Percentiles rank a stretch among this genome's conserved stretches.
phyloP scores from a whole-genome alignment of 2,797 vertebrate genomes.

The Poecilia picta region DNA sequence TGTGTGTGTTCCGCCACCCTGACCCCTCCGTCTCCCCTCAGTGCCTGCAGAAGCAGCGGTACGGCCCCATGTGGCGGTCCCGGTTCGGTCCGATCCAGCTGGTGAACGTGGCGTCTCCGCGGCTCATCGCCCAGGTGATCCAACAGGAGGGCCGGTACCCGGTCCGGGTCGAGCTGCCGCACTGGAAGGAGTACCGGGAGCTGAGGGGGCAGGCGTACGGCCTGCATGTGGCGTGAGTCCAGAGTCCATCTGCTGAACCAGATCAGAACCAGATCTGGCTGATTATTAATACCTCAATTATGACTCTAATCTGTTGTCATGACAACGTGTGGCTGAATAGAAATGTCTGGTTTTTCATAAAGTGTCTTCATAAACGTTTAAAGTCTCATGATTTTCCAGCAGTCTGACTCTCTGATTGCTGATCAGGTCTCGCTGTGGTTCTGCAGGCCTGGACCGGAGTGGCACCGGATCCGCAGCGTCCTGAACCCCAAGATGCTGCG shows the following conservation, averaged over 20 bases:
- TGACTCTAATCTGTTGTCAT: too few relatives aligned
- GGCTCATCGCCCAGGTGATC: conserved; percentile 79
- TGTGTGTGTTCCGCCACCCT: too few relatives aligned
- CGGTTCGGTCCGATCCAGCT: conserved; percentile 74
- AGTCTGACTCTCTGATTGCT: too few relatives aligned
- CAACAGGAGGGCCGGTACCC: conserved; percentile 82
- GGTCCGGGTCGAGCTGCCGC: conserved; percentile 66
- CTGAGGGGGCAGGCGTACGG: conserved; percentile 81
- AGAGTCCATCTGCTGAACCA: neutral
- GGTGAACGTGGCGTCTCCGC: conserved; percentile 77
- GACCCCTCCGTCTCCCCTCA: conserved; percentile 21
- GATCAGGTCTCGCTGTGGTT: neutral
- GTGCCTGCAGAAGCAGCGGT: conserved; percentile 71
- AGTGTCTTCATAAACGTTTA: too few relatives aligned
- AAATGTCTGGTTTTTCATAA: too few relatives aligned
- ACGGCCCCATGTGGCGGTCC: conserved; percentile 83
- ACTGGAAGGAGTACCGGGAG: conserved; percentile 84
- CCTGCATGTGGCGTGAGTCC: conserved; percentile 79
- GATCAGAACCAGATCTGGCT: too few relatives aligned
- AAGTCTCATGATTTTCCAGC: too few relatives aligned
- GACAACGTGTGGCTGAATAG: too few relatives aligned
- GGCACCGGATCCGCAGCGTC: conserved; percentile 76
- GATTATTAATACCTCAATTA: too few relatives aligned
- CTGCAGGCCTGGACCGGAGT: conserved; percentile 70
- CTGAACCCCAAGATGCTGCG: conserved; percentile 83